Evolutionary conservation across 2,113 vertebrate species (phyloP), one percentile per base, ranked within the genome.

Genomic region (Morone saxatilis): DNA sequence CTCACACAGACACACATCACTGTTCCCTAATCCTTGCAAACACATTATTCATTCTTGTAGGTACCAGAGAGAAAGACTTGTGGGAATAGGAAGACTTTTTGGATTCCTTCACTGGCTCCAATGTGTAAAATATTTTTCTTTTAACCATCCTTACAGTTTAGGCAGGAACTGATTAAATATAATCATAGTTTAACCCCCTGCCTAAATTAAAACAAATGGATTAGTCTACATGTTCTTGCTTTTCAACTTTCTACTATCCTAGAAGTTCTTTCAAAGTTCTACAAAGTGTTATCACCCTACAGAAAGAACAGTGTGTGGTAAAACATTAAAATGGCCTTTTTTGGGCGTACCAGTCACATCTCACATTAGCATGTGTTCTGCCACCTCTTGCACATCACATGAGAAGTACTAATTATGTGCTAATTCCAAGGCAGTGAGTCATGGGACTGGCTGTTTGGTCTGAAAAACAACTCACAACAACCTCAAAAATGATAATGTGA

Each of bases 1-100:
- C 56, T 40, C 56, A 65, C 53, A 41, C 16, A 72, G 54, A 74
- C 72, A 59, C 60, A 56, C 56, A 56, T 51, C 48, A 72, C 36
- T 62, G 10, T 72, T 63, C 50, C 66, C 19, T 31, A 62, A 78
- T 75, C 71, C 67, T 69, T 16, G 3, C 47, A 57, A 83, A 50
- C 51, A 72, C 78, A 75, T 76, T 81, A 71, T 76, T 83, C 48
- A 51, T 50, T 74, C 65, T 31, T 14, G 20, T 10, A 73, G 62
- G 50, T 65, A 36, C 51, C 22, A 31, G 60, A 82, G 50, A 51
- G 22, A 56, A 62, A 38, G 69, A 71, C 47, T 6, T 16, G 31
- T 57, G 3, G 71, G 72, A 75, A 51, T 65, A 20, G 47, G 77
- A 31, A 85, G 51, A 51, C 13, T 74, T 68, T 76, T 69, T 22